Base-by-base conservation (phyloP, 2,888 invertebrate genomes). In the Chorisops tibialis region DNA sequence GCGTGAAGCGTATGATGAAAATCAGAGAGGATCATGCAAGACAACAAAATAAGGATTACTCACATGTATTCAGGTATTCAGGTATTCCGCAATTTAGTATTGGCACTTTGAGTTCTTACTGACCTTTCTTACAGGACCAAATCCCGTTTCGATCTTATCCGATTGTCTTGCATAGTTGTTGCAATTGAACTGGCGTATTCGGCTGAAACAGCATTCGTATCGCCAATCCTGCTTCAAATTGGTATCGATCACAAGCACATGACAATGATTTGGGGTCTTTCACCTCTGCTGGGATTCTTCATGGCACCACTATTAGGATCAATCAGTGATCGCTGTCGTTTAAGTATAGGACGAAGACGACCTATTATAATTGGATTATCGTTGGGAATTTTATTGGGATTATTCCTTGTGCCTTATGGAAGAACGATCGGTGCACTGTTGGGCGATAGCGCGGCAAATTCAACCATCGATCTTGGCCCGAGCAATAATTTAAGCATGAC, bases 111-210 rank as follows among this genome's bases (percentile, higher is more conserved):
- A 19, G n/a, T 6, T 37, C 35, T 22, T 22, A 16, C 21, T 16
- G 16, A n/a, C 18, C 1, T 21, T 48, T 48, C 19, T 56, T 64
- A 4, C 35, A 67, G 67, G 49, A 69, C 68, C 19, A 77, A 75
- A 66, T 73, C 77, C 1, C 69, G 74, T 7, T 70, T 74, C 16
- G 78, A 78, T 62, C 67, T 78, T 58, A 72, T 73, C 54, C 74
- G 78, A 1, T 64, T 78, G 18, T 73, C 76, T 5, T 72, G 74
- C 21, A 74, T 78, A 18, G 75, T 78, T 9, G 74, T 79, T 71
- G 85, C 85, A 14, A 85, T 86, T 24, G 86, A 86, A 70, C 82
- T 86, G 67, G 85, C 85, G 47, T 86, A 86, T 70, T 82, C 85
- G 0, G 85, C 86, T 0, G 86, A 86, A 73, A 86, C 86, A 1